A percentile compares a stretch with the other conserved stretches of the same genome.
phyloP scores from a whole-genome alignment of 2,797 vertebrate genomes.

The Salmo trutta region DNA sequence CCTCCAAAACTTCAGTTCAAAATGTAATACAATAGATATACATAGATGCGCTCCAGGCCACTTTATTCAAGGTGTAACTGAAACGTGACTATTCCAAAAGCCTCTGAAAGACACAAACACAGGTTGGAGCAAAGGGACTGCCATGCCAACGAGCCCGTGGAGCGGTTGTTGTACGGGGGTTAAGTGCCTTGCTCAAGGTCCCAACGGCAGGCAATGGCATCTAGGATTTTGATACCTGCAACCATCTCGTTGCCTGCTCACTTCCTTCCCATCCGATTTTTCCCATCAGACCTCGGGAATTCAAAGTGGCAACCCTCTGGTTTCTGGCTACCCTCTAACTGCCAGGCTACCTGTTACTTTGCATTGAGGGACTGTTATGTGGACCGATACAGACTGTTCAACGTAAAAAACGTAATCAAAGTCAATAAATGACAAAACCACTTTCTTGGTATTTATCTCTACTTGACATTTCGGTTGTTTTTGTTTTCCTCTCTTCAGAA shows the following conservation, averaged over 20 bases:
- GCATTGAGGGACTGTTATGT: constrained; percentile 18
- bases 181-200: not conserved
- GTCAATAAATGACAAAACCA: constrained; percentile 67
- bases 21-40: too few species aligned
- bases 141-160: not conserved
- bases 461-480: constrained; percentile 31
- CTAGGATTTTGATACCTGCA: not conserved
- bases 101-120: not conserved
- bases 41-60: not conserved
- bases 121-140: not conserved
- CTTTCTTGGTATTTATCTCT: constrained; percentile 83
- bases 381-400: constrained; percentile 39
- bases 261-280: too few species aligned
- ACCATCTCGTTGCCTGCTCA: too few species aligned
- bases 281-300: too few species aligned
- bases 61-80: not conserved
- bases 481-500: constrained; percentile 10
- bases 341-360: not conserved
- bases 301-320: too few species aligned
- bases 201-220: not conserved
- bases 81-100: not conserved
- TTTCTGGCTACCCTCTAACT: not conserved
- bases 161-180: not conserved
- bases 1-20: too few species aligned
- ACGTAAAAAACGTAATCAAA: constrained; percentile 50